Evolutionary conservation across 2,888 invertebrate genomes (phyloP), one percentile per base, ranked within the genome.

Genomic region (Drosophila fungiperda): DNA sequence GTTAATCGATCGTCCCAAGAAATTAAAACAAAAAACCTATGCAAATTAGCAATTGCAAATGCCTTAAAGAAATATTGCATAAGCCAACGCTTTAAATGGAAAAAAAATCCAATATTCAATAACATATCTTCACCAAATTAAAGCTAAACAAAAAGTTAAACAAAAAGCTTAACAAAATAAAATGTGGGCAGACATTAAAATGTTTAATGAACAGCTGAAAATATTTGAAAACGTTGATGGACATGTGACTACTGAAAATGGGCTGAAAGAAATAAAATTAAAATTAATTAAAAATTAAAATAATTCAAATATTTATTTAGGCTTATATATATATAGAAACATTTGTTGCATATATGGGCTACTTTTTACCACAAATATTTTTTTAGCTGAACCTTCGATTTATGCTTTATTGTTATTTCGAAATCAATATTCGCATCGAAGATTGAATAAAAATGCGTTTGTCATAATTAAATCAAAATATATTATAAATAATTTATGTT

Each of bases 1-100:
- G 82, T 87, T 78, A 83, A 87, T 85, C 86, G 83, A 85, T 85
- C 73, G 74, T 54, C 55, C 53, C 59, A 73, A 75, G 76, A 79
- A 79, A 85, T 87, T 87, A 79, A 87, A 87, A 82, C 79, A 85
- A 85, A 85, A 62, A 82, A 66, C 15, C 63, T 75, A 85, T 85
- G 87, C 76, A 87, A 87, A 84, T 79, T 60, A 45, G 70, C 71
- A 70, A 79, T 74, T 69, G 76, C 72, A 62, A 79, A 82, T 75
- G 59, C 49, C 60, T 52, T 33, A 7, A 36, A 26, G 36, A 26
- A 60, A 76, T 62, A 61, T 83, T 83, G 73, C 84, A 68, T 78
- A 82, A 83, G 58, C 32, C 15, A 3, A 50, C 62, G 59, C 60
- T 58, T 52, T 50, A 42, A 68, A 72, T 71, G 76, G 80, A 50